Base-by-base conservation (phyloP, 1,140 invertebrate species). In the Frieseomelitta varia region DNA sequence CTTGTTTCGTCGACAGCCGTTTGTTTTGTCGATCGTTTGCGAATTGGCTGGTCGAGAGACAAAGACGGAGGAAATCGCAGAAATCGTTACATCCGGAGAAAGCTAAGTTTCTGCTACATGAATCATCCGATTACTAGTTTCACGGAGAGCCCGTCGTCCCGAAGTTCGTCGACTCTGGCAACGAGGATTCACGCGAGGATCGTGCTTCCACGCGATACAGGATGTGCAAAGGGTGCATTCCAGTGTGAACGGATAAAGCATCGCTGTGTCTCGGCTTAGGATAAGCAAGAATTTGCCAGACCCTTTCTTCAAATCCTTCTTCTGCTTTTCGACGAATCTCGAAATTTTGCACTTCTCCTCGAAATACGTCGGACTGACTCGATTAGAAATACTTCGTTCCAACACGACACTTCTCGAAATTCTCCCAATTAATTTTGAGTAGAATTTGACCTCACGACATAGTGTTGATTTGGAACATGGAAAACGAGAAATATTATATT, bases 51-150 rank as follows among this genome's bases (percentile, higher is more conserved):
- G 15, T 21, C 2, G 34, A n/a, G 0, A 10, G 3, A 55, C 19
- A 3, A 11, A 6, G 12, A 14, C 1, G 8, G 39, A 47, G 6
- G 39, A 8, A 39, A 39, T 58, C 24, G 15, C 30, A 69, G 39
- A 6, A 47, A 47, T 47, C 6, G 12, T 47, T 21, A 15, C 53
- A 19, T 51, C 15, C 4, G n/a, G 39, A 30, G 15, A 61, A 72
- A 51, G 27, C 24, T 19, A 27, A 19, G 34, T 71, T 81, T 74
- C n/a, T 30, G 34, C 34, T 14, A 69, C 71, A 21, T 27, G 58
- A 74, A 63, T 75, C 72, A 39, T 67, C 17, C 51, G 72, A 27
- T 67, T 53, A 67, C n/a, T n/a, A 81, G 75, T 81, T 81, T n/a
- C 27, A 63, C 14, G 39, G 39, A 11, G 21, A 8, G 39, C 1